phyloP scores from a whole-genome alignment of 2,113 vertebrate genomes.

The Crotalus helleri region DNA sequence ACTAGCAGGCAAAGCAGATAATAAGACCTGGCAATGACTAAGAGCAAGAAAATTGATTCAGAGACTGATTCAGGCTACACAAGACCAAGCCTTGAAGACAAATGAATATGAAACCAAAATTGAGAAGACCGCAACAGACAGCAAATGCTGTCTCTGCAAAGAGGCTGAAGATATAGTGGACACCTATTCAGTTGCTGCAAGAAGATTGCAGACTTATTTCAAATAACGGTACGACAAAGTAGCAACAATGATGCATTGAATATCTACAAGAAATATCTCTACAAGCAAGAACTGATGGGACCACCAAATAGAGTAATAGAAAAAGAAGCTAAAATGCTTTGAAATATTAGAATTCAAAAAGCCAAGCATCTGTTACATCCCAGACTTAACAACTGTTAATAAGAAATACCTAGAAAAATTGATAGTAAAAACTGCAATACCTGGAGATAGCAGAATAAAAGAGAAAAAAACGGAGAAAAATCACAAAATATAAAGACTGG shows the following conservation, averaged over 20 bases:
- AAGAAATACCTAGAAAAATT: too few species aligned
- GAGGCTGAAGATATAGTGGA: neutral
- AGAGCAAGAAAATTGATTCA: neutral
- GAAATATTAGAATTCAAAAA: too few species aligned
- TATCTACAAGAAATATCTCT: neutral
- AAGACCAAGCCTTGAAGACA: neutral
- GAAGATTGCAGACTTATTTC: neutral
- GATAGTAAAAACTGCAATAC: too few species aligned
- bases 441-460: too few species aligned
- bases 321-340: too few species aligned
- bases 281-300: neutral
- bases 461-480: too few species aligned
- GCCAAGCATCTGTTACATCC: too few species aligned
- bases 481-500: too few species aligned
- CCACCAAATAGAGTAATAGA: neutral
- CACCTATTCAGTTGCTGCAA: neutral
- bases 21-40: neutral
- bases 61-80: neutral
- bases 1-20: neutral
- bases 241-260: neutral
- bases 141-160: neutral
- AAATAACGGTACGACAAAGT: neutral
- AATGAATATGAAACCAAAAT: neutral
- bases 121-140: neutral
- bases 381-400: too few species aligned